A percentile compares a stretch with the other conserved stretches of the same genome.
These are phyloP conservation scores for Plagodis dolabraria DNA, from an alignment of 2,888 invertebrate genomes.

Conservation along the genomic window DNA sequence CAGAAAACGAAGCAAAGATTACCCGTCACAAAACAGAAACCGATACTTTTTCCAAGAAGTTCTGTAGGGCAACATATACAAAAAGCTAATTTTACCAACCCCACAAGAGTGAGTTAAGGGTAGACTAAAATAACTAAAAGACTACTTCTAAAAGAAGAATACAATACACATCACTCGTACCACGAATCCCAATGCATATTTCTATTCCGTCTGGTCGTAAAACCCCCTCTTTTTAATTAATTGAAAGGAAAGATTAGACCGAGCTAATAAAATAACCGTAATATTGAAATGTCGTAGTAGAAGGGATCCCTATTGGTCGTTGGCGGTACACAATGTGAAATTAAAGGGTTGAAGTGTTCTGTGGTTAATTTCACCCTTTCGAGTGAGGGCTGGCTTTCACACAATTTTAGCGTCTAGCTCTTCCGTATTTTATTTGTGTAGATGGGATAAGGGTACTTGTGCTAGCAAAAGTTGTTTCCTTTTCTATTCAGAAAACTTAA, in stretches of 20 bases:
- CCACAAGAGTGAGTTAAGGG: no score
- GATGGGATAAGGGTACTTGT: slow-evolving; percentile 20
- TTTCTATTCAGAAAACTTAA: neutral
- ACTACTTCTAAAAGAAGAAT: no score
- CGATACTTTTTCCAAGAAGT: no score
- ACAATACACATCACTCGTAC: neutral
- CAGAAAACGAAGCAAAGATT: no score
- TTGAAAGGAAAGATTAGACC: slow-evolving; percentile 35
- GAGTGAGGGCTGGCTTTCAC: slow-evolving; percentile 35
- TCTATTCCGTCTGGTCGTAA: slow-evolving; percentile 3
- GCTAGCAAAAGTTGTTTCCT: slow-evolving; percentile 4
- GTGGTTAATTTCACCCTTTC: slow-evolving; percentile 41
- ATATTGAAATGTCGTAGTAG: slow-evolving; percentile 39
- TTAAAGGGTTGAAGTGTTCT: slow-evolving; percentile 40
- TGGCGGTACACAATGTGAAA: slow-evolving; percentile 40
- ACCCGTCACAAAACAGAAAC: no score
- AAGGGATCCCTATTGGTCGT: slow-evolving; percentile 38
- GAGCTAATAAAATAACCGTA: slow-evolving; percentile 39
- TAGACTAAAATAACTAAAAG: no score
- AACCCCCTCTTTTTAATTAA: slow-evolving; percentile 28
- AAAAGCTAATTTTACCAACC: no score
- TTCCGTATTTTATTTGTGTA: slow-evolving; percentile 35
- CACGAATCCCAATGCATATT: neutral
- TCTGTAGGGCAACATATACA: no score
- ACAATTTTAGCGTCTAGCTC: slow-evolving; percentile 33